A percentile compares a stretch with the other conserved stretches of the same genome.
Conservation (phyloP, 2,797 vertebrate species). For the Gastrophryne carolinensis region DNA sequence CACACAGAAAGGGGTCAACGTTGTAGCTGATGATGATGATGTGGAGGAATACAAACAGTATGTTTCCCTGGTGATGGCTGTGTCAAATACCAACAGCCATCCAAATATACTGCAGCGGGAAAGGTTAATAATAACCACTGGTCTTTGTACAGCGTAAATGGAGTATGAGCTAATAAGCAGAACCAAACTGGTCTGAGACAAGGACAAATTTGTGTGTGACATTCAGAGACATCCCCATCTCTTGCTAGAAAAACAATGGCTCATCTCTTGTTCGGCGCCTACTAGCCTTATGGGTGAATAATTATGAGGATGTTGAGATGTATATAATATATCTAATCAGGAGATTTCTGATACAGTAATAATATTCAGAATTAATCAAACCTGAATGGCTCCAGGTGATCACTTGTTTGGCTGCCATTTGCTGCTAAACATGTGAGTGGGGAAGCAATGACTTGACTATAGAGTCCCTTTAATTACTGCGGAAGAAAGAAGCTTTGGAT, state of each 20-base stretch:
- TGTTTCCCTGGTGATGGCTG: background rate
- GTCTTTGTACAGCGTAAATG: conserved; percentile 15
- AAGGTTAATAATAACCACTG: background rate
- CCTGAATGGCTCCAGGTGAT: no score
- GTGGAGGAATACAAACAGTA: background rate
- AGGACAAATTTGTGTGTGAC: conserved; percentile 22
- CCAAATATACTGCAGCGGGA: background rate
- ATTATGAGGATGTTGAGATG: background rate
- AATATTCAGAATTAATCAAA: no score
- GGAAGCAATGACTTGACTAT: no score
- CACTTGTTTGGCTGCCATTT: no score
- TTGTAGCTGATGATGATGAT: background rate
- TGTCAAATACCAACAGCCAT: background rate
- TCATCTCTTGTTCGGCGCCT: conserved; percentile 18
- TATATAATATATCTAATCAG: no score
- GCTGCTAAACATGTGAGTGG: no score
- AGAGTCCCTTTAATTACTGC: no score
- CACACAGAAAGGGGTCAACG: background rate
- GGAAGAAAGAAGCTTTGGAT: no score
- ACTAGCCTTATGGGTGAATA: no score
- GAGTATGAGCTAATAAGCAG: conserved; percentile 22
- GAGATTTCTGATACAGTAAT: no score
- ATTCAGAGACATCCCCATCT: conserved; percentile 37
- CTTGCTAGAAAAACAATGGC: conserved; percentile 29
- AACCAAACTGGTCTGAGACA: background rate